Base-by-base conservation (phyloP, 2,797 vertebrate genomes). In the Alosa sapidissima region DNA sequence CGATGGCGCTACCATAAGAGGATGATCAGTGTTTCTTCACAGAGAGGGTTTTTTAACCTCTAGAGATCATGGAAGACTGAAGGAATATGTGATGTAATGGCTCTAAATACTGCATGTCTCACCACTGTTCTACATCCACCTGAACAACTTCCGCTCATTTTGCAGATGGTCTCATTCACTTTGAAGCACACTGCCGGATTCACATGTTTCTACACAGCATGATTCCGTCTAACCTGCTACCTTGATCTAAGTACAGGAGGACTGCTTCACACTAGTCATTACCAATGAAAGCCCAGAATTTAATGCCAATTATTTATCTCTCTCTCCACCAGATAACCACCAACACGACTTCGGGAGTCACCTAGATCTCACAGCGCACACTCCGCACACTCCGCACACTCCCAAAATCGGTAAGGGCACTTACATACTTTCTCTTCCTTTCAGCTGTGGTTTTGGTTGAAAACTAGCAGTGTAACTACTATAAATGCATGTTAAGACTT, bases 371-470 rank as follows among this genome's bases (percentile, higher is more conserved):
- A 96, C 96, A 5, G 95, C 94, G 72, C 96, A 97, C 93, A 98
- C 97, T 51, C 97, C 97, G 72, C 96, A 97, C 93, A 98, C 97
- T 51, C 97, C 97, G 72, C 96, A 97, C 93, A 98, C 97, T 51
- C 97, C 97, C 83, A 97, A 97, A 93, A 95, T 97, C 86, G 98
- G 98, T 98, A 96, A 98, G 97, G 92, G 78, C 3, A 13, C 10
- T 47, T 21, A 47, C 5, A 78, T 19, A 33, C 36, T 13, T 24
- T 72, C n/a, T 36, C 47, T n/a, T 33, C 85, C 75, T 41, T 2
- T 41, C 2, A 41, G 41, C 41, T 41, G 49, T 51, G 49, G 7
- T 8, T 51, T 51, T 51, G 49, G 11, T 10, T 11, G 11, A 51
- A 51, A 51, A 11, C 49, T 51, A 51, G 11, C 49, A 51, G 11